These are phyloP conservation scores for Lathamus discolor DNA, from an alignment of 2,113 vertebrate genomes.

Conservation along the genomic window DNA sequence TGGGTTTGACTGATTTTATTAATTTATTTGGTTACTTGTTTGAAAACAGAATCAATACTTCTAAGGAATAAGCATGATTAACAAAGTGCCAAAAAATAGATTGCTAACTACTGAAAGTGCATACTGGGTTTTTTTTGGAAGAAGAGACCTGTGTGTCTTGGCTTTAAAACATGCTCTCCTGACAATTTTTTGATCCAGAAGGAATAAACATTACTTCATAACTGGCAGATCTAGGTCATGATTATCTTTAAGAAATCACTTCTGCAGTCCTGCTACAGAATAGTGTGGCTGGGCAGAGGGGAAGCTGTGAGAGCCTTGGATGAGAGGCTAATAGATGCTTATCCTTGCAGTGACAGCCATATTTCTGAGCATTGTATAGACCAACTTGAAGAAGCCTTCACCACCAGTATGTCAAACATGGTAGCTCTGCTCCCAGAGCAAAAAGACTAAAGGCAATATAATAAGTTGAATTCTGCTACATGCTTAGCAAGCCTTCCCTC, in stretches of 20 bases:
- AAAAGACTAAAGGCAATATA: neutral
- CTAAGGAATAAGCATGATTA: neutral
- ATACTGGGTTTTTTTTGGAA: neutral
- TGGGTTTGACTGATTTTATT: neutral
- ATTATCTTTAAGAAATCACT: neutral
- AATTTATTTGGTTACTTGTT: neutral
- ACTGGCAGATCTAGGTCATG: neutral
- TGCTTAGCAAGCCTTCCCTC: neutral
- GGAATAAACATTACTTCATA: neutral
- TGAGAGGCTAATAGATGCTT: neutral
- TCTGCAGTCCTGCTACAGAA: neutral
- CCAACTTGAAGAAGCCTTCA: neutral
- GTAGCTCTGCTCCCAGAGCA: neutral
- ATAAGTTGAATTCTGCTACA: neutral
- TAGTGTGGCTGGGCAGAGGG: neutral
- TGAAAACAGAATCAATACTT: neutral
- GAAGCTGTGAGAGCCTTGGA: neutral
- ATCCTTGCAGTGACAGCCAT: neutral
- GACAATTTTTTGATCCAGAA: neutral
- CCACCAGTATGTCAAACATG: accelerated
- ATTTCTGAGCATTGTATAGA: accelerated
- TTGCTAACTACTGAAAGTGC: neutral
- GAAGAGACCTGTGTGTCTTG: neutral
- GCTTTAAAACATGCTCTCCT: neutral
- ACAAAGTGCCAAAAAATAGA: neutral